phyloP scores from a whole-genome alignment of 1,140 invertebrate genomes.

The Vanessa tameamea region DNA sequence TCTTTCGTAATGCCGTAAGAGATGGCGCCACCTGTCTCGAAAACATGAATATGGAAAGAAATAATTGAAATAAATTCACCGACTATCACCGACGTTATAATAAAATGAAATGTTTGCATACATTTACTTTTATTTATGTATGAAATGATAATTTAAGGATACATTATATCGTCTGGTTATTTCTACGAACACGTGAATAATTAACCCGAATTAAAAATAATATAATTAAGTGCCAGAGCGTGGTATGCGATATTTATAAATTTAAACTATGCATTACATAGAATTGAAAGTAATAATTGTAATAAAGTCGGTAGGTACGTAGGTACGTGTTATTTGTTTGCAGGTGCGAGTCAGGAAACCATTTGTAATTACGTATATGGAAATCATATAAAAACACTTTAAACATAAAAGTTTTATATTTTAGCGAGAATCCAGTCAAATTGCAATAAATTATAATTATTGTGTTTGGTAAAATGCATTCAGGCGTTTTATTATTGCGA shows the following conservation, averaged over 20 bases:
- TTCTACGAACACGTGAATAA: not conserved
- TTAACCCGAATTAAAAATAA: not conserved
- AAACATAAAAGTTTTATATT: conserved; percentile 9
- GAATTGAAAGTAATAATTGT: not conserved
- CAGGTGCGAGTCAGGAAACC: conserved; percentile 35
- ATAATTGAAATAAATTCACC: conserved; percentile 9
- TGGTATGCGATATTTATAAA: conserved; percentile 18
- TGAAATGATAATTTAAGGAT: not conserved
- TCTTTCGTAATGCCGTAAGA: conserved; percentile 10
- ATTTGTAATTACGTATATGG: conserved; percentile 38
- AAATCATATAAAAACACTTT: conserved; percentile 17
- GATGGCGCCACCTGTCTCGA: conserved; percentile 47
- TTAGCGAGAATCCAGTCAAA: conserved; percentile 15
- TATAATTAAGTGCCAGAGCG: not conserved
- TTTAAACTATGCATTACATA: conserved; percentile 8
- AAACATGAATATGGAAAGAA: conserved; percentile 10
- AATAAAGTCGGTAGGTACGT: not conserved
- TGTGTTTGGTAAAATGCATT: conserved; percentile 8
- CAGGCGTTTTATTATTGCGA: conserved; percentile 9
- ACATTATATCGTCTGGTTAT: not conserved
- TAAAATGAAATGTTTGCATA: conserved; percentile 3
- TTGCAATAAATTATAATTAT: conserved; percentile 24
- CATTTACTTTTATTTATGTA: not conserved
- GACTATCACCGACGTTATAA: not conserved
- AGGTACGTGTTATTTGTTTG: conserved; percentile 17